These are phyloP conservation scores for Cuniculus paca DNA, from an alignment of 2,797 vertebrate species.

Conservation along the genomic window DNA sequence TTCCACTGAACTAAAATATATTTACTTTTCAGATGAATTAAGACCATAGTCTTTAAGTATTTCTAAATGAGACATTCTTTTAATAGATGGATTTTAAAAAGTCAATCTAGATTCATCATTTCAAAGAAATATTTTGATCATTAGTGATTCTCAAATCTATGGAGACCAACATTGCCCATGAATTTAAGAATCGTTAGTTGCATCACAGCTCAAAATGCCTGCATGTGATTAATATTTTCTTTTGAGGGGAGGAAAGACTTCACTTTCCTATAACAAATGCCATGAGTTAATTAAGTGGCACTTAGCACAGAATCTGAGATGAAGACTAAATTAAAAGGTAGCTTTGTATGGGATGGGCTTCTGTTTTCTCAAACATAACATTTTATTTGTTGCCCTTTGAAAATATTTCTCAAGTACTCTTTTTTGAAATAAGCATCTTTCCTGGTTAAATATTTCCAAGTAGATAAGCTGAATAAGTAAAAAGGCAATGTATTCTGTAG, in stretches of 20 bases:
- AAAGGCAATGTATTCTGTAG: background rate
- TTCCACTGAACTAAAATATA: slow-evolving; percentile 18
- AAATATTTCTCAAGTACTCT: background rate
- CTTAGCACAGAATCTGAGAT: background rate
- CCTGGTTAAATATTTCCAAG: background rate
- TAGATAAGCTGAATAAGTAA: background rate
- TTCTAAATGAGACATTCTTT: slow-evolving; percentile 13
- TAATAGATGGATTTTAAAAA: background rate
- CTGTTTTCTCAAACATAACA: background rate
- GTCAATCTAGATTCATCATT: slow-evolving; percentile 22
- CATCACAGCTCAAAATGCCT: background rate
- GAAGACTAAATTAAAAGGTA: background rate
- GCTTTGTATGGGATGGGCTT: background rate
- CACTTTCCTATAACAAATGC: background rate
- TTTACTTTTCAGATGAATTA: slow-evolving; percentile 26
- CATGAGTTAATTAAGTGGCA: background rate
- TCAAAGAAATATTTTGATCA: slow-evolving; percentile 56
- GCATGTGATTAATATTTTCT: background rate
- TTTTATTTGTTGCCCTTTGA: background rate
- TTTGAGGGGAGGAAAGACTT: background rate
- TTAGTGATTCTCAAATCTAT: background rate
- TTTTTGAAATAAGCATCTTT: background rate
- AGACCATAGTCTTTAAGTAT: background rate
- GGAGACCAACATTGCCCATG: background rate
- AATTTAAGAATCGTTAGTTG: background rate